Conservation (phyloP, 2,113 vertebrate genomes). For the Eptatretus burgeri region DNA sequence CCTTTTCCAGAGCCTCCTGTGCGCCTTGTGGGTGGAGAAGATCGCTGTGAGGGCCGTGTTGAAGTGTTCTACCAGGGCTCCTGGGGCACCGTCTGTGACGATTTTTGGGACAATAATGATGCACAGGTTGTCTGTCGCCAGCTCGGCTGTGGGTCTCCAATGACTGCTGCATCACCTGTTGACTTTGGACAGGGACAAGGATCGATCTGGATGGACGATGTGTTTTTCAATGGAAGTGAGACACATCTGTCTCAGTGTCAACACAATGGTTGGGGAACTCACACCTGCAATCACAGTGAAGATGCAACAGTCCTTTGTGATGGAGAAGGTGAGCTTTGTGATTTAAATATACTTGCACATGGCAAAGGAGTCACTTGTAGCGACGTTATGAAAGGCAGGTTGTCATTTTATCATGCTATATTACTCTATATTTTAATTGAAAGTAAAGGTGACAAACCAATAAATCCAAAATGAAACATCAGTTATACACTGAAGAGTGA, state of each 20-base stretch:
- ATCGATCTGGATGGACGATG: conserved; percentile 10
- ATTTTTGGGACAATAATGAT: conserved; percentile 13
- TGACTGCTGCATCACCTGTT: conserved; percentile 9
- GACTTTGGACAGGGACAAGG: conserved; percentile 14
- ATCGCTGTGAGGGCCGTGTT: background rate
- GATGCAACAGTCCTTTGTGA: conserved; percentile 15
- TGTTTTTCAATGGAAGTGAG: conserved; percentile 4
- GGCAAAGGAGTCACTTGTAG: too few relatives aligned
- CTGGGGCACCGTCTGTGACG: conserved; percentile 15
- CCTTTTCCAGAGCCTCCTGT: conserved; percentile 10
- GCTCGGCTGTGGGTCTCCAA: conserved; percentile 13
- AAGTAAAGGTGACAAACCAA: too few relatives aligned
- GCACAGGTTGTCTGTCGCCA: conserved; percentile 15
- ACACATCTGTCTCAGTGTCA: conserved; percentile 12
- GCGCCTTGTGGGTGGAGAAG: background rate
- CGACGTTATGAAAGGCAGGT: too few relatives aligned
- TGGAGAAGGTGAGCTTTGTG: conserved; percentile 9
- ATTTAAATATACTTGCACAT: too few relatives aligned
- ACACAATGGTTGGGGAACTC: conserved; percentile 6
- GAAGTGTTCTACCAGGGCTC: conserved; percentile 11
- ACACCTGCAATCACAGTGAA: conserved; percentile 12
- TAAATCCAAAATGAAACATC: too few relatives aligned
- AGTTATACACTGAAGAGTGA: too few relatives aligned
- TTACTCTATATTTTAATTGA: too few relatives aligned
- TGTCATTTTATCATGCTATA: too few relatives aligned